phyloP scores from a whole-genome alignment of 2,797 vertebrate species.

The Micrastur ruficollis region DNA sequence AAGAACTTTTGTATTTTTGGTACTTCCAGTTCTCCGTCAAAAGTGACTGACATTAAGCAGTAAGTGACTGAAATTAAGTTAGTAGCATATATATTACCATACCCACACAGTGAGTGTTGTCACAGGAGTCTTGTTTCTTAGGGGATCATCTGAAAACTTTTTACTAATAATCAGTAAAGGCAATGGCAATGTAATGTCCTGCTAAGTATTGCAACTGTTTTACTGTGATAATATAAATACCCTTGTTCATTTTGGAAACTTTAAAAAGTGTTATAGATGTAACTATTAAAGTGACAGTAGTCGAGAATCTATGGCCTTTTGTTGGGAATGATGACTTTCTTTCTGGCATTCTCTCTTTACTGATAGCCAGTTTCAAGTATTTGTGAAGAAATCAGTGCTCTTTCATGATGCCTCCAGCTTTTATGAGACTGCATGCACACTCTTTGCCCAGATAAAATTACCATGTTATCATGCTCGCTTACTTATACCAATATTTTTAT shows the following conservation, averaged over 20 bases:
- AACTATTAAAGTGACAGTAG: not conserved
- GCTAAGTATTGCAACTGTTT: not conserved
- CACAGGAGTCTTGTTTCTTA: not conserved
- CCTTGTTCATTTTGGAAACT: not conserved
- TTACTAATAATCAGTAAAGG: not conserved
- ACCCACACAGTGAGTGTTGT: not conserved
- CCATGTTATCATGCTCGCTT: rapidly evolving
- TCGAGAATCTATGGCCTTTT: not conserved
- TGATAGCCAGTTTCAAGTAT: not conserved
- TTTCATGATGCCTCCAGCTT: not conserved
- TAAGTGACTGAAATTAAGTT: not conserved
- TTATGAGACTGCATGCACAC: not conserved
- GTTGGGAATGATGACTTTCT: not conserved
- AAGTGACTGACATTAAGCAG: not conserved
- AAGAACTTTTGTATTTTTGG: not conserved
- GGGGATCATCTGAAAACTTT: not conserved
- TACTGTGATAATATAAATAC: not conserved
- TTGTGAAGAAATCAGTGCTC: not conserved
- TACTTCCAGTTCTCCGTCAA: not conserved
- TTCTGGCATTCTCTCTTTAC: not conserved
- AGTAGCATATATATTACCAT: not conserved
- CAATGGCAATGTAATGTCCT: not conserved
- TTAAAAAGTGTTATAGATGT: not conserved
- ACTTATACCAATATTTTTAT: not conserved
- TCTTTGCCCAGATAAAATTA: not conserved